Percentiles rank a stretch among this genome's conserved stretches.
Conservation (phyloP, 2,113 vertebrate species). For the Cinclus cinclus region DNA sequence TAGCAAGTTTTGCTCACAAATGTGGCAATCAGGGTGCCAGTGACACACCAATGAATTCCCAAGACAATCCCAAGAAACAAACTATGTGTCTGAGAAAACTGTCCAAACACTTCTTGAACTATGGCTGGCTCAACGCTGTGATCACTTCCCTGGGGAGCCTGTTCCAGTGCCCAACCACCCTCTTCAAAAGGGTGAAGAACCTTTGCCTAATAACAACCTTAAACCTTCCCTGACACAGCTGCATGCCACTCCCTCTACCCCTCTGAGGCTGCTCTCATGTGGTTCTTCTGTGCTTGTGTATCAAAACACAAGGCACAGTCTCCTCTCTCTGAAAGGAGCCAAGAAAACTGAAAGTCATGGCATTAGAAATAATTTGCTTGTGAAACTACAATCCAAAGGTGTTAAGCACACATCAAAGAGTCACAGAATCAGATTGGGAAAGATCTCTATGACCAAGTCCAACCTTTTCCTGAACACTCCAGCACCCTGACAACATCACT, state of each 20-base stretch:
- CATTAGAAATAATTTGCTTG: neutral
- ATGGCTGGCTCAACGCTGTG: neutral
- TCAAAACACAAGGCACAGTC: neutral
- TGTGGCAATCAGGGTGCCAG: fast-evolving
- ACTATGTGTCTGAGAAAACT: neutral
- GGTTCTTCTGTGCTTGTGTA: neutral
- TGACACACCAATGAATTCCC: neutral
- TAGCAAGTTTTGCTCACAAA: neutral
- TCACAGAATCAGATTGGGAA: neutral
- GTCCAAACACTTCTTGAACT: neutral
- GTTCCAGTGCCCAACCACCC: neutral
- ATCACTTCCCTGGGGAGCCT: neutral
- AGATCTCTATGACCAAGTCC: neutral
- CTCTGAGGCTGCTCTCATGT: neutral
- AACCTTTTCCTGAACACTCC: neutral
- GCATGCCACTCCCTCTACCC: neutral
- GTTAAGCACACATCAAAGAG: neutral
- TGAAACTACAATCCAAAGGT: neutral
- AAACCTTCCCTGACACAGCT: neutral
- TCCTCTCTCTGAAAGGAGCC: neutral
- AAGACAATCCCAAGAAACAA: neutral
- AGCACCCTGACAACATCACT: neutral
- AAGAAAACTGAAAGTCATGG: neutral
- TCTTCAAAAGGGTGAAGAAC: neutral
- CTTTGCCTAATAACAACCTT: neutral